phyloP scores from a whole-genome alignment of 92 coral and sea anemone genomes.

The Galaxea fascicularis region DNA sequence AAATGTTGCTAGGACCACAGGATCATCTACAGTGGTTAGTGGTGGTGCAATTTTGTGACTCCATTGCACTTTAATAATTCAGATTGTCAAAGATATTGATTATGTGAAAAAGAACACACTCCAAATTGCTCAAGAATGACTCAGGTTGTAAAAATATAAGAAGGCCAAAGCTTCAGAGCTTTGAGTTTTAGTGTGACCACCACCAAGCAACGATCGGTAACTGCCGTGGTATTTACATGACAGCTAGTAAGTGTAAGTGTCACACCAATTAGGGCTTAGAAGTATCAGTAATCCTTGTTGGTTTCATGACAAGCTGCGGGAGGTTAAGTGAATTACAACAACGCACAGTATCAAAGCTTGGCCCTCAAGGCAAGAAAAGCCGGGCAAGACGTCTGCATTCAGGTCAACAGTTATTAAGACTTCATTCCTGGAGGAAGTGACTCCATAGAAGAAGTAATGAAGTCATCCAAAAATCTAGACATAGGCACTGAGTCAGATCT shows the following conservation, averaged over 20 bases:
- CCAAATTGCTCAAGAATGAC: background rate
- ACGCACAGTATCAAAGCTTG: slow-evolving; percentile 18
- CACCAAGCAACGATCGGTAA: slow-evolving; percentile 61
- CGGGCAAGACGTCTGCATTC: slow-evolving; percentile 43
- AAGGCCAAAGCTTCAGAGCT: slow-evolving; percentile 6
- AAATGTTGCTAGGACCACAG: no score
- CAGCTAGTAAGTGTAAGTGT: slow-evolving; percentile 16
- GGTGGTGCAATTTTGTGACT: no score
- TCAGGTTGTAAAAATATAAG: slow-evolving; percentile 7
- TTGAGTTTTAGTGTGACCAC: slow-evolving; percentile 34
- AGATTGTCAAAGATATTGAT: no score
- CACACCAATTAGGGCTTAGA: slow-evolving; percentile 53
- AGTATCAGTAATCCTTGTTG: slow-evolving; percentile 58
- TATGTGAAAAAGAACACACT: no score
- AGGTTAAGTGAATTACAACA: slow-evolving; percentile 47
- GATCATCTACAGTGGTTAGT: no score
- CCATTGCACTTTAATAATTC: no score
- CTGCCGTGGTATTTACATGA: slow-evolving; percentile 13
- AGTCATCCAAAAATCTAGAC: no score
- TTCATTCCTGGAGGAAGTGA: no score
- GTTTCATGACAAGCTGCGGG: slow-evolving; percentile 50
- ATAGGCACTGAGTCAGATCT: no score
- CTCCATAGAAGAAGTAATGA: no score
- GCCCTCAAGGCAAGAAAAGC: slow-evolving; percentile 25
- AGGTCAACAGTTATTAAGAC: slow-evolving; percentile 40